Conservation (phyloP, 2,888 invertebrate species). For the Malthinus seriepunctatus region DNA sequence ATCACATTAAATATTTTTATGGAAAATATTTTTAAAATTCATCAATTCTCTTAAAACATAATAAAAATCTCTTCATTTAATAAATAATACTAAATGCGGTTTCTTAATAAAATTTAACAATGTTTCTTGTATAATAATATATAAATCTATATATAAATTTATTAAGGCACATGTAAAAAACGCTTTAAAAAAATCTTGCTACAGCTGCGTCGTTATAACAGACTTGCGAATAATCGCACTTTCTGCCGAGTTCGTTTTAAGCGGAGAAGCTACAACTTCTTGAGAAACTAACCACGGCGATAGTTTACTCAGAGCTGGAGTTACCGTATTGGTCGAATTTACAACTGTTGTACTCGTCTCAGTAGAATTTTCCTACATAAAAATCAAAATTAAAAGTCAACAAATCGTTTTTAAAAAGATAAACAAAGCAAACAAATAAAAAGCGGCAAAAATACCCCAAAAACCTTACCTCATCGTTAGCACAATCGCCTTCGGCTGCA, state of each 20-base stretch:
- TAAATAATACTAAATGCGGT: too few species aligned
- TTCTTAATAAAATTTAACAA: too few species aligned
- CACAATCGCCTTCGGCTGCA: slow-evolving; percentile 21
- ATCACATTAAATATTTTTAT: slow-evolving; percentile 5
- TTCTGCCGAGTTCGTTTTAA: slow-evolving; percentile 63
- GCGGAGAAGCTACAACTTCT: slow-evolving; percentile 65
- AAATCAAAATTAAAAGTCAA: neutral
- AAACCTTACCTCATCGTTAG: slow-evolving; percentile 34
- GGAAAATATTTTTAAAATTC: slow-evolving; percentile 3
- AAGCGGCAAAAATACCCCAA: slow-evolving; percentile 2
- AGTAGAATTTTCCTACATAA: neutral
- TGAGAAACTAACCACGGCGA: slow-evolving; percentile 84
- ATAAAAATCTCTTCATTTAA: too few species aligned
- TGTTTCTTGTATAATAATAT: too few species aligned
- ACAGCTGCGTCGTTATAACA: slow-evolving; percentile 85
- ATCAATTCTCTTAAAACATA: neutral
- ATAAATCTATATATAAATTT: neutral
- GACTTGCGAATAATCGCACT: slow-evolving; percentile 77
- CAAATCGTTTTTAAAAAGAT: slow-evolving; percentile 10
- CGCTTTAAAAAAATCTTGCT: slow-evolving; percentile 34
- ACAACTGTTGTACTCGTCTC: neutral
- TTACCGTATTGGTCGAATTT: slow-evolving; percentile 51
- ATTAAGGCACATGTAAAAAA: slow-evolving; percentile 3
- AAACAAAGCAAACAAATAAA: slow-evolving; percentile 23
- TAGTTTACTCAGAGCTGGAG: slow-evolving; percentile 67